Percentiles rank a stretch among this genome's conserved stretches.
Conservation (phyloP, 1,140 invertebrate species). For the Caenorhabditis briggsae region DNA sequence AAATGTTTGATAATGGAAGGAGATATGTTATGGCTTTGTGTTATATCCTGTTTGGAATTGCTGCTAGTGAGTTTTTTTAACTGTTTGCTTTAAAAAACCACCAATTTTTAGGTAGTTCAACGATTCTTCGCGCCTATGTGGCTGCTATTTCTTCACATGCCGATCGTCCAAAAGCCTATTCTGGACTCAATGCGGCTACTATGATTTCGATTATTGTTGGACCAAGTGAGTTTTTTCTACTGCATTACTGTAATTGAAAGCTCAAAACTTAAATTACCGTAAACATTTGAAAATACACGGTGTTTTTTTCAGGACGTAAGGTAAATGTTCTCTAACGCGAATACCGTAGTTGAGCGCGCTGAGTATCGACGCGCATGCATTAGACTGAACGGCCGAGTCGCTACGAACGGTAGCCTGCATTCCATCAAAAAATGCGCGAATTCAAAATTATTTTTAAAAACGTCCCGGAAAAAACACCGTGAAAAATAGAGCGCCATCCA, state of each 20-base stretch:
- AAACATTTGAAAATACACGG: too few species aligned
- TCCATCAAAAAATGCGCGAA: too few species aligned
- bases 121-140: conserved; percentile 61
- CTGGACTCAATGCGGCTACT: conserved; percentile 38
- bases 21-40: conserved; percentile 54
- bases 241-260: background rate
- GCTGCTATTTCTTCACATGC: conserved; percentile 26
- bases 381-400: too few species aligned
- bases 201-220: conserved; percentile 58
- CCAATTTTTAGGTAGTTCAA: conserved; percentile 55
- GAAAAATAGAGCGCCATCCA: too few species aligned
- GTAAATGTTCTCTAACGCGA: too few species aligned
- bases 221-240: conserved; percentile 57
- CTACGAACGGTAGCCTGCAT: too few species aligned
- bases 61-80: conserved; percentile 38
- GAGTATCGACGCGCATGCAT: too few species aligned
- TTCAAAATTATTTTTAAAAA: too few species aligned
- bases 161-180: conserved; percentile 53
- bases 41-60: conserved; percentile 61
- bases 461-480: too few species aligned
- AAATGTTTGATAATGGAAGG: conserved; percentile 46
- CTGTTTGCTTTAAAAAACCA: background rate
- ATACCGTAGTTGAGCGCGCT: too few species aligned
- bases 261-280: background rate
- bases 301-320: too few species aligned